These are phyloP conservation scores for Spermophilus dauricus DNA, from an alignment of 2,113 vertebrate species.

Conservation along the genomic window DNA sequence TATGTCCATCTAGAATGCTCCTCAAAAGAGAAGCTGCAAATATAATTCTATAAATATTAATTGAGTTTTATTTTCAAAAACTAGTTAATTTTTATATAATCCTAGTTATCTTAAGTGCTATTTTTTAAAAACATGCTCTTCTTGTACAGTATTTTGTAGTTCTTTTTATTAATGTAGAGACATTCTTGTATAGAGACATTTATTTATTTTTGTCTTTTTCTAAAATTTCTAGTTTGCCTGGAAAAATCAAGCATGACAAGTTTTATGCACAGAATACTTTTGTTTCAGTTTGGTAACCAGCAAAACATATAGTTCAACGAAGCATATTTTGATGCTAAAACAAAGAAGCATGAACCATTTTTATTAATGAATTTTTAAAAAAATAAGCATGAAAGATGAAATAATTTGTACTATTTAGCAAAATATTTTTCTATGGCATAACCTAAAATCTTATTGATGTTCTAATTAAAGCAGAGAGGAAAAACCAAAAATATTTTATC, in stretches of 20 bases:
- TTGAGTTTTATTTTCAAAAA: not conserved
- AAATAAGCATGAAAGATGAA: not conserved
- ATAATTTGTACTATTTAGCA: not conserved
- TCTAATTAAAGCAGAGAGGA: not conserved
- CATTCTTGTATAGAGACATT: not conserved
- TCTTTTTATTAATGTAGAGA: not conserved
- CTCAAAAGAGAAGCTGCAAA: not conserved
- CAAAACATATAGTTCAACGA: not conserved
- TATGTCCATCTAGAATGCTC: not conserved
- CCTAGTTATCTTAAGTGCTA: not conserved
- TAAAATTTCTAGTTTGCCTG: not conserved
- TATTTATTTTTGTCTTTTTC: not conserved
- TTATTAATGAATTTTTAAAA: not conserved
- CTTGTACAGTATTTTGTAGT: not conserved
- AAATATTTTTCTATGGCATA: not conserved
- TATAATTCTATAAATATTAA: not conserved
- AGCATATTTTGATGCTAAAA: constrained; percentile 6
- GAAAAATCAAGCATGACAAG: not conserved
- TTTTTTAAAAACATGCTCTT: not conserved
- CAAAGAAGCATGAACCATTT: not conserved
- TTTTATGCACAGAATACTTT: not conserved
- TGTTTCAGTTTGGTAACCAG: not conserved
- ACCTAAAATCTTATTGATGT: not conserved
- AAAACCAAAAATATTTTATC: not conserved
- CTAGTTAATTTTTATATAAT: not conserved